These are phyloP conservation scores for Raja brachyura DNA, from an alignment of 2,113 vertebrate genomes.

Conservation along the genomic window DNA sequence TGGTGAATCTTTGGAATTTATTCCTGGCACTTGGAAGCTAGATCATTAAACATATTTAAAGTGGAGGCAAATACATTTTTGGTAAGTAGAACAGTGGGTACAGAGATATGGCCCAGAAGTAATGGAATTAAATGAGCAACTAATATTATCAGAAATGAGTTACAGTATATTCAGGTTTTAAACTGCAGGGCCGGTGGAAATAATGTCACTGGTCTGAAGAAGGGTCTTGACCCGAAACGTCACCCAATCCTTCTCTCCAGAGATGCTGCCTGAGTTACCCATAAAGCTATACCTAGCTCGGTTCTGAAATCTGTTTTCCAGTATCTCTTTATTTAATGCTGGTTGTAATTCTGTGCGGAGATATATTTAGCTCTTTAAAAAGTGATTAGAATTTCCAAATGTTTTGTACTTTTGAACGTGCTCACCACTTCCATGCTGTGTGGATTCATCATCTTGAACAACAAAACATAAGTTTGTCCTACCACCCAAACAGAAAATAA, in stretches of 20 bases:
- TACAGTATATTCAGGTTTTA: background rate
- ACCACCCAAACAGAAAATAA: background rate
- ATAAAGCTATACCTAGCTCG: background rate
- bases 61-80: too few species aligned
- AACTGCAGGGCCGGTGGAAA: background rate
- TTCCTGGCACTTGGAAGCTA: too few species aligned
- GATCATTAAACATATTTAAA: too few species aligned
- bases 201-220: too few species aligned
- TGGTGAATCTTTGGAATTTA: too few species aligned
- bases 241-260: too few species aligned
- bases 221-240: too few species aligned
- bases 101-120: too few species aligned
- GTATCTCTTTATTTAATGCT: background rate
- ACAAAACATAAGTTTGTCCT: background rate
- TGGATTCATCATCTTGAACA: background rate
- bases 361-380: background rate
- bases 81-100: too few species aligned
- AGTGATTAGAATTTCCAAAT: background rate
- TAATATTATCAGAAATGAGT: background rate
- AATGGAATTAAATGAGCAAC: background rate
- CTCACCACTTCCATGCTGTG: background rate
- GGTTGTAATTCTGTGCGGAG: background rate
- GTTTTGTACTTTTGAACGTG: background rate
- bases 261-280: background rate
- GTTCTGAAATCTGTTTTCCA: background rate